Base-by-base conservation (phyloP, 2,113 vertebrate genomes). In the Centropus unirufus region DNA sequence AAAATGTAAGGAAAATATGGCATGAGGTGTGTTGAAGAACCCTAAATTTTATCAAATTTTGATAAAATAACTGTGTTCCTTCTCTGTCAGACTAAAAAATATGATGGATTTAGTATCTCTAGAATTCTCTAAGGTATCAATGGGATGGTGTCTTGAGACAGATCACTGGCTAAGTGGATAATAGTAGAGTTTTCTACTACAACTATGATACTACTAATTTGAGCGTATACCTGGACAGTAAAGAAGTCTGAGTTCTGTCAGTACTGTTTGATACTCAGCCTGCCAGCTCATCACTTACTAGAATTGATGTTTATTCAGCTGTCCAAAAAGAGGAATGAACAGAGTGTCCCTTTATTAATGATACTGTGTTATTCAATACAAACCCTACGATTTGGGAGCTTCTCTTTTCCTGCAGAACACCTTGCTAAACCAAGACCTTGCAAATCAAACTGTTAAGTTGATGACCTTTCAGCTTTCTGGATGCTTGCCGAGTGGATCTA, bases 91-190 rank as follows among this genome's bases (percentile, higher is more conserved):
- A 44, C 22, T 54, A 22, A 79, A 83, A 92, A 58, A 47, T 24
- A 15, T 29, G 19, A 23, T 21, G 24, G 49, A 24, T 10, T 4
- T 72, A 61, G 1, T 27, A 34, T 30, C 12, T 72, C 58, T 57
- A 58, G 55, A 82, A 32, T 4, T 64, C 49, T 49, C 32, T 69
- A 61, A 42, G 66, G n/a, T 4, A 5, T 39, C n/a, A 62, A 34
- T 2, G 5, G 14, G 18, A 36, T 11, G n/a, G 21, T 49, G 13
- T 22, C 0, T 0, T 22, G 66, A 77, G 52, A 30, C n/a, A 90
- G 30, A 36, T 26, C 46, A 24, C 19, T 59, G 55, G 19, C n/a
- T 81, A 52, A 77, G 39, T 44, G 61, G 19, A 30, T 36, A 46
- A 18, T 32, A 61, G 51, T 42, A 15, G 44, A 61, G 39, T 59